Evolutionary conservation across 1,140 invertebrate genomes (phyloP).

Genomic region (Yoshiicerus persimilis): DNA sequence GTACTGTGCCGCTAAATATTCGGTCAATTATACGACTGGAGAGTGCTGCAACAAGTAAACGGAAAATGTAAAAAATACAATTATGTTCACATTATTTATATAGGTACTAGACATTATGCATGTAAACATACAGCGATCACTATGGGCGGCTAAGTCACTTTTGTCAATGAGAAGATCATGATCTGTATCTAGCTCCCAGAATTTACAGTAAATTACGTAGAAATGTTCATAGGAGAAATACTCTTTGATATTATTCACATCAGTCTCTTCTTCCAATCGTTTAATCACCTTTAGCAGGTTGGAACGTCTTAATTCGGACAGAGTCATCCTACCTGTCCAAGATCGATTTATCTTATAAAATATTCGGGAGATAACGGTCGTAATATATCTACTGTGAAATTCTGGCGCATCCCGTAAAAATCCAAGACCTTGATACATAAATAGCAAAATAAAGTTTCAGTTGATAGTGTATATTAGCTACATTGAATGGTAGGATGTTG

Average conservation of each 20-base stretch:
- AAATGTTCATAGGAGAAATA: slow-evolving; percentile 69
- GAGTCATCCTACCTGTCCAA: slow-evolving; percentile 90
- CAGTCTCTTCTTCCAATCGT: slow-evolving; percentile 63
- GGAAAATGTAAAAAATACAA: neutral
- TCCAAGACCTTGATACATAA: slow-evolving; percentile 61
- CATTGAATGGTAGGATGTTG: neutral
- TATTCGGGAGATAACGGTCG: slow-evolving; percentile 87
- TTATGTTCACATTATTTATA: too few relatives aligned
- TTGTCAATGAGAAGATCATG: slow-evolving; percentile 63
- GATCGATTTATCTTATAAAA: slow-evolving; percentile 92
- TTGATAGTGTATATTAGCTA: neutral
- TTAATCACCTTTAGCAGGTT: slow-evolving; percentile 80
- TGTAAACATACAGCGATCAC: slow-evolving; percentile 79
- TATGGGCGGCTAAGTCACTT: slow-evolving; percentile 90
- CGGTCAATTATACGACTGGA: slow-evolving; percentile 94
- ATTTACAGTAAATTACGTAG: slow-evolving; percentile 99
- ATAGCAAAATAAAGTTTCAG: neutral
- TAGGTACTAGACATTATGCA: too few relatives aligned
- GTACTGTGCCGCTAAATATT: slow-evolving; percentile 92
- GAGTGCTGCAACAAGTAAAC: slow-evolving; percentile 67
- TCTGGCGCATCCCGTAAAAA: slow-evolving; percentile 96
- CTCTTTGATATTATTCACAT: slow-evolving; percentile 48
- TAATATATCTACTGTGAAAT: slow-evolving; percentile 78
- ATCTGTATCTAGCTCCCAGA: slow-evolving; percentile 98
- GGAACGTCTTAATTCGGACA: slow-evolving; percentile 85